A percentile compares a stretch with the other conserved stretches of the same genome.
These are phyloP conservation scores for Calameuta filiformis DNA, from an alignment of 2,888 invertebrate species.

Conservation along the genomic window DNA sequence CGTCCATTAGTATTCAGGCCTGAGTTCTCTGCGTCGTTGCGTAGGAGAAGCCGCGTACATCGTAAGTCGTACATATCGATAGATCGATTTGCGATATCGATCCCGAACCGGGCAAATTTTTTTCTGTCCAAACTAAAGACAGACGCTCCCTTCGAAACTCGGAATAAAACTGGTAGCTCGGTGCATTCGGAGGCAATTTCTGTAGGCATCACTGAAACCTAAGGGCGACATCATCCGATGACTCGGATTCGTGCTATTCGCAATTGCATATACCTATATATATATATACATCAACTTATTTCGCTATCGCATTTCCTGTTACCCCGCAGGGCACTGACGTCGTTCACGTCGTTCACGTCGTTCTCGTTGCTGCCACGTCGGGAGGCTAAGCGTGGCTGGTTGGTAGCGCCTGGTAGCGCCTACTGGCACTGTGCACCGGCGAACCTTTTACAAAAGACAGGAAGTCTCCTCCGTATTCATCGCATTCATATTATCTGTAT, in stretches of 20 bases:
- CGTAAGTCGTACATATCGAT: neutral
- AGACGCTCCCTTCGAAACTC: neutral
- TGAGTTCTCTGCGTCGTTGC: neutral
- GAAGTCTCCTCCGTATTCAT: constrained; percentile 1
- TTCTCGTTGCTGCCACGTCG: neutral
- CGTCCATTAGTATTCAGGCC: constrained; percentile 11
- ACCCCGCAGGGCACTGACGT: neutral
- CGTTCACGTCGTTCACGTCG: too few relatives aligned
- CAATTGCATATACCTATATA: too few relatives aligned
- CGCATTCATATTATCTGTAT: neutral
- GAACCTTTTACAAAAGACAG: constrained; percentile 1
- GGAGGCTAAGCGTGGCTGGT: neutral
- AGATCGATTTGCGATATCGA: neutral
- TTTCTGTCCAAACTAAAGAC: neutral
- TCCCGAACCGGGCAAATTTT: neutral
- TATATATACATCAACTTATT: neutral
- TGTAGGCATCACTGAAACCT: neutral
- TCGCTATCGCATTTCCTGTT: neutral
- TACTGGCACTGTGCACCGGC: too few relatives aligned
- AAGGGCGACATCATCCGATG: neutral
- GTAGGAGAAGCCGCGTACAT: neutral
- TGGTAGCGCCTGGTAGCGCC: neutral
- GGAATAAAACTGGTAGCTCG: neutral
- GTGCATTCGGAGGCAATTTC: too few relatives aligned
- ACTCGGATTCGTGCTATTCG: too few relatives aligned